Conservation (phyloP, 92 coral and sea anemone species). For the Porites evermanni region DNA sequence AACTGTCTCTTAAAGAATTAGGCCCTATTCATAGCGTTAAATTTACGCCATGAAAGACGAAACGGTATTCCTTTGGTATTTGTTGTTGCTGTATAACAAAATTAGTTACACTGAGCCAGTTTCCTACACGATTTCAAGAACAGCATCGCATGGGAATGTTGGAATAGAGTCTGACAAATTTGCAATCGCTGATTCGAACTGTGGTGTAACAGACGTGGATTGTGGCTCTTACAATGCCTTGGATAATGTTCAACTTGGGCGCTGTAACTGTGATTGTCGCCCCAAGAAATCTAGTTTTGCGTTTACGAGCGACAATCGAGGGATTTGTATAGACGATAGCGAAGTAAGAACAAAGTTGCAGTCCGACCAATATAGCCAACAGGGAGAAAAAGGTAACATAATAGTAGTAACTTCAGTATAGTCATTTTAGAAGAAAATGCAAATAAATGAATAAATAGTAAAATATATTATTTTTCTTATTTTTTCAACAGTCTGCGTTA, state of each 20-base stretch:
- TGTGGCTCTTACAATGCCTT: neutral
- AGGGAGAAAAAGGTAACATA: conserved; percentile 14
- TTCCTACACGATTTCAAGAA: conserved; percentile 3
- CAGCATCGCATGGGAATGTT: neutral
- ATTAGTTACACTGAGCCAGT: neutral
- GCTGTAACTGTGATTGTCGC: conserved; percentile 24
- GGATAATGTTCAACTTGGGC: too few species aligned
- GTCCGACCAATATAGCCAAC: conserved; percentile 7
- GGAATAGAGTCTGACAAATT: conserved; percentile 15
- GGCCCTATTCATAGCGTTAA: too few species aligned
- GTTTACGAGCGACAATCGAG: neutral
- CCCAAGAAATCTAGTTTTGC: conserved; percentile 7
- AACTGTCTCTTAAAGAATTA: too few species aligned
- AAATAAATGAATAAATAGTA: neutral
- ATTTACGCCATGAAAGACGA: neutral
- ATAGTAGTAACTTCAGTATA: too few species aligned
- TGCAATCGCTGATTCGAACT: neutral
- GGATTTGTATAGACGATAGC: neutral
- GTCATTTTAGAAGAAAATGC: too few species aligned
- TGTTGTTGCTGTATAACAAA: neutral
- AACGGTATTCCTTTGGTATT: too few species aligned
- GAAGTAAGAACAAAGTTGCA: conserved; percentile 18
- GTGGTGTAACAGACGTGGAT: neutral
- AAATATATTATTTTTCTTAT: neutral
- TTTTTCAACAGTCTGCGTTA: too few species aligned